These are phyloP conservation scores for Motacilla tschutschensis DNA, from an alignment of 2,113 vertebrate genomes.

Conservation along the genomic window DNA sequence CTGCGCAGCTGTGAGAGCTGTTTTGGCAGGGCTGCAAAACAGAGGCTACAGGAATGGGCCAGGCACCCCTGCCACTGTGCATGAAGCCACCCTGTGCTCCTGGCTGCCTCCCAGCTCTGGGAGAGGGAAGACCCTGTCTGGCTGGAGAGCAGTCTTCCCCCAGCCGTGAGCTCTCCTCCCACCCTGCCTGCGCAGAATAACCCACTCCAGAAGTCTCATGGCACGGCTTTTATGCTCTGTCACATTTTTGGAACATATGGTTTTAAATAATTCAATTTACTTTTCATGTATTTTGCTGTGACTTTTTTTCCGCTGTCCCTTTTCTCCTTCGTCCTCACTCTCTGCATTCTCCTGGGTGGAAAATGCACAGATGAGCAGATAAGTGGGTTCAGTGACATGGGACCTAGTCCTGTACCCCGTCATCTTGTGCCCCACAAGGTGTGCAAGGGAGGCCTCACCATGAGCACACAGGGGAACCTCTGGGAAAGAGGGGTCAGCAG, in stretches of 20 bases:
- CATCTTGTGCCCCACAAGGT: not conserved
- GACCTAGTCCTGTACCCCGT: not conserved
- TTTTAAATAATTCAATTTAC: constrained; percentile 75
- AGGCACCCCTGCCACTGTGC: not conserved
- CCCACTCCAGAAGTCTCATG: constrained; percentile 52
- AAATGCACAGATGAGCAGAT: not conserved
- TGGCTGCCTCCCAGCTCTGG: not conserved
- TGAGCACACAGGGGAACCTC: not conserved
- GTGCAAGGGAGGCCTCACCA: not conserved
- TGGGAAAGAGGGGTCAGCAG: not conserved
- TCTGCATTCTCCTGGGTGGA: not conserved
- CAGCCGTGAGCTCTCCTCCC: not conserved
- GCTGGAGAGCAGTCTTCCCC: not conserved
- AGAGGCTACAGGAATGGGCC: not conserved
- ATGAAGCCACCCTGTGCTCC: not conserved
- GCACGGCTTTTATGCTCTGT: constrained; percentile 56
- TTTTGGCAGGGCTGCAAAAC: not conserved
- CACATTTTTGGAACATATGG: constrained; percentile 72
- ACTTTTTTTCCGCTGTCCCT: constrained; percentile 56
- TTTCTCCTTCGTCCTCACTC: constrained; percentile 18
- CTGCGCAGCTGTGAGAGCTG: not conserved
- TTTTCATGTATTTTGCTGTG: constrained; percentile 64
- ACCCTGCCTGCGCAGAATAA: not conserved
- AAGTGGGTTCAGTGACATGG: not conserved
- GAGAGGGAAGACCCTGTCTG: not conserved